These are phyloP conservation scores for Sympetrum striolatum DNA, from an alignment of 2,888 invertebrate species.

Conservation along the genomic window DNA sequence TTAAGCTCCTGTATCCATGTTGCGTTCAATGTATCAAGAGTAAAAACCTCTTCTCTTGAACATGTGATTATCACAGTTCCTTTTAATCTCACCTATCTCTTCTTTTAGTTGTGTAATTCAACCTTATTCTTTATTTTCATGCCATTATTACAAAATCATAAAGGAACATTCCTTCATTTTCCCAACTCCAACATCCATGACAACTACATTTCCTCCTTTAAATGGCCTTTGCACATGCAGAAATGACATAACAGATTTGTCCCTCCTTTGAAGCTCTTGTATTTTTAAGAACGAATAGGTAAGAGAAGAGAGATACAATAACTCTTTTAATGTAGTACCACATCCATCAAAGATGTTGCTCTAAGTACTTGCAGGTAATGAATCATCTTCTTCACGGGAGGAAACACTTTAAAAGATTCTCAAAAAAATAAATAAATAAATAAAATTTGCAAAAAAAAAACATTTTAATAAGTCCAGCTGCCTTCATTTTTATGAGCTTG, in stretches of 20 bases:
- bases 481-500: conserved; percentile 30
- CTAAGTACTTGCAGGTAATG: background rate
- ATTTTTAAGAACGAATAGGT: conserved; percentile 25
- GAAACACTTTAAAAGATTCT: conserved; percentile 24
- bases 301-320: conserved; percentile 19
- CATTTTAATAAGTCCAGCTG: conserved; percentile 38
- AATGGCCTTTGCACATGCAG: conserved; percentile 13
- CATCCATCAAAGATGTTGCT: conserved; percentile 11
- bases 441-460: conserved; percentile 28
- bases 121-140: background rate
- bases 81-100: conserved; percentile 1
- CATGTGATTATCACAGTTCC: conserved; percentile 29
- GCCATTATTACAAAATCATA: conserved; percentile 22
- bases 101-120: background rate
- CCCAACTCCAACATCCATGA: background rate
- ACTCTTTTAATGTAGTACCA: conserved; percentile 2
- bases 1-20: conserved; percentile 29
- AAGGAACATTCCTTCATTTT: conserved; percentile 3
- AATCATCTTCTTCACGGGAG: conserved; percentile 13
- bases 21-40: background rate
- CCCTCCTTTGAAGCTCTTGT: conserved; percentile 38
- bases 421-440: conserved; percentile 44
- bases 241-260: conserved; percentile 34
- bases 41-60: conserved; percentile 9
- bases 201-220: background rate